Evolutionary conservation across 35 echinoderm and acorn worm genomes (phyloP), one percentile per base, ranked within the genome.

Genomic region (Acanthaster planci): DNA sequence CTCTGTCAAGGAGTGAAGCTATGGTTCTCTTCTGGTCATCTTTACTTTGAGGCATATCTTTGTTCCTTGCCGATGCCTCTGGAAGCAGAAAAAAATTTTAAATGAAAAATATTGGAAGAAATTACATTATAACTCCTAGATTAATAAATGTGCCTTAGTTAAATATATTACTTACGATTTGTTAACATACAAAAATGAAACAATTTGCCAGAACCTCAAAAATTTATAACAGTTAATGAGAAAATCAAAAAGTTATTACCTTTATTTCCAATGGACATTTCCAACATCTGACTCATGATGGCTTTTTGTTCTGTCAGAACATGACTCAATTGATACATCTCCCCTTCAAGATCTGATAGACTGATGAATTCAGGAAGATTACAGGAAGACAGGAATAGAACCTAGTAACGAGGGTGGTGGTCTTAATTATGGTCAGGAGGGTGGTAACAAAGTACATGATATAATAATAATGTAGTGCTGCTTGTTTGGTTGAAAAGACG

Each of bases 251-350:
- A 17, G 4, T 37, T 47, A 2, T 76, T 75, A 97, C 94, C 94
- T 97, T 97, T 92, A 9, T 81, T 86, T 51, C 84, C 79, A 21
- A 90, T 86, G 51, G 96, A 99, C 96, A 99, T 99, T 15, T 99
- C 96, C 37, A 99, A 72, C 79, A 99, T 90, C 23, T 94, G 88
- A 21, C 81, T 86, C 89, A 99, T 91, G 52, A 99, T 94, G 37
- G 85, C 76, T 86, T 99, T 99, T 57, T 99, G 96, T 76, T 99
- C 96, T 26, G 96, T 99, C 55, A 99, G 64, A 9, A 99, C 85
- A 37, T 99, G 96, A 87, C 96, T 99, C 50, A 99, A 86, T 38
- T 94, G 92, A 37, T 99, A 99, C 96, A 99, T 99, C 83, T 99
- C 96, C 50, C 96, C 92, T 90, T 99, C 96, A 29, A 99, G 82